Base-by-base conservation (phyloP, 2,888 invertebrate species). In the Vannuccia rotundouncinata region DNA sequence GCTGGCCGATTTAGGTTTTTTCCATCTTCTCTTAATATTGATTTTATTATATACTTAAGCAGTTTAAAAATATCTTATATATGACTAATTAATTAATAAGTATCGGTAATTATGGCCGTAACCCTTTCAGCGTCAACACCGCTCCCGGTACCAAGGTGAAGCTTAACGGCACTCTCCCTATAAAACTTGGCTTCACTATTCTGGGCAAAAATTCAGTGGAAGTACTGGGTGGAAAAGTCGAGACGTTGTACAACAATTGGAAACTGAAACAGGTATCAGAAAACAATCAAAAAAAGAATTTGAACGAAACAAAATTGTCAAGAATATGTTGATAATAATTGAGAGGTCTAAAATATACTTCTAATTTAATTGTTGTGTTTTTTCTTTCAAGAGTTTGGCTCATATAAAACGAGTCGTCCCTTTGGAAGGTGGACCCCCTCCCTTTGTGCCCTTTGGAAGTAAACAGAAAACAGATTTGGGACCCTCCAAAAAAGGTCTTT, bases 401-500 rank as follows among this genome's bases (percentile, higher is more conserved):
- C 66, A 66, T 5, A 5, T 66, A 22, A 66, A 66, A 66, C 66
- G 66, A 27, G 66, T 66, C 22, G 25, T 66, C 22, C 66, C 13
- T 5, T 5, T n/a, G 5, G 66, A 66, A 27, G 66, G 66, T 2
- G 66, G 66, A 22, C 66, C 66, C 22, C 66, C 66, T 22, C 66
- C 66, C 25, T 66, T 66, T 22, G 25, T 66, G 10, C 66, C 66
- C 22, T 66, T 66, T 27, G 66, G 66, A 66, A 66, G 66, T 66
- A 66, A 22, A 66, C 5, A 13, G 66, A 66, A 66, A 22, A 5
- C n/a, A n/a, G n/a, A n/a, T n/a, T n/a, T n/a, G n/a, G n/a, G n/a
- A n/a, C n/a, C n/a, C n/a, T n/a, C n/a, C n/a, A n/a, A n/a, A n/a
- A n/a, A n/a, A n/a, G n/a, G n/a, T n/a, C n/a, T n/a, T n/a, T n/a